These are phyloP conservation scores for Hyaena hyaena DNA, from an alignment of 2,113 vertebrate genomes.

Conservation along the genomic window DNA sequence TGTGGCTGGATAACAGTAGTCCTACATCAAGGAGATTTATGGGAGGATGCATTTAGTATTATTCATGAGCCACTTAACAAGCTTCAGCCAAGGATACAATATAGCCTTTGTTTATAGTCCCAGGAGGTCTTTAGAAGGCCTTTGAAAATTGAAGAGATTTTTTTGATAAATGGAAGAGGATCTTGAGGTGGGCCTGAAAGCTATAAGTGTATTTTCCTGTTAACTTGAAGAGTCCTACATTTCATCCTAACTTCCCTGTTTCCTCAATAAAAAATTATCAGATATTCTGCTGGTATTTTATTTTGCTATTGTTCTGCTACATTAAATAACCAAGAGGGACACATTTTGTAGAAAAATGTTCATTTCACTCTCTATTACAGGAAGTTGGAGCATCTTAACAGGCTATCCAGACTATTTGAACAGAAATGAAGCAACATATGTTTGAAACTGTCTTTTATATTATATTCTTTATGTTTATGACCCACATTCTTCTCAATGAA, in stretches of 20 bases:
- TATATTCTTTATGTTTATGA: conserved; percentile 88
- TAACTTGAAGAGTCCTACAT: conserved; percentile 81
- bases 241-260: conserved; percentile 82
- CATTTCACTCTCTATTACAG: conserved; percentile 85
- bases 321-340: conserved; percentile 89
- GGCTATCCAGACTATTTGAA: conserved; percentile 84
- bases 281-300: conserved; percentile 84
- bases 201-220: conserved; percentile 82
- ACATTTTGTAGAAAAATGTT: conserved; percentile 87
- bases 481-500: conserved; percentile 81
- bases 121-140: conserved; percentile 74
- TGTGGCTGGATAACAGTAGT: conserved; percentile 63
- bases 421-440: conserved; percentile 85
- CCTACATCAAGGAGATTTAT: conserved; percentile 71
- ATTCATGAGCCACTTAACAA: conserved; percentile 74
- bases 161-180: conserved; percentile 83
- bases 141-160: conserved; percentile 80
- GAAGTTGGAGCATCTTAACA: conserved; percentile 87
- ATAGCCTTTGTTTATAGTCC: conserved; percentile 80
- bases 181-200: conserved; percentile 71
- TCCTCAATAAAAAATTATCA: conserved; percentile 85
- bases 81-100: conserved; percentile 73
- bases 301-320: conserved; percentile 85
- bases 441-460: conserved; percentile 81
- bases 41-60: conserved; percentile 70